Evolutionary conservation across 2,797 vertebrate genomes (phyloP).

Genomic region (Pipistrellus pipistrellus): DNA sequence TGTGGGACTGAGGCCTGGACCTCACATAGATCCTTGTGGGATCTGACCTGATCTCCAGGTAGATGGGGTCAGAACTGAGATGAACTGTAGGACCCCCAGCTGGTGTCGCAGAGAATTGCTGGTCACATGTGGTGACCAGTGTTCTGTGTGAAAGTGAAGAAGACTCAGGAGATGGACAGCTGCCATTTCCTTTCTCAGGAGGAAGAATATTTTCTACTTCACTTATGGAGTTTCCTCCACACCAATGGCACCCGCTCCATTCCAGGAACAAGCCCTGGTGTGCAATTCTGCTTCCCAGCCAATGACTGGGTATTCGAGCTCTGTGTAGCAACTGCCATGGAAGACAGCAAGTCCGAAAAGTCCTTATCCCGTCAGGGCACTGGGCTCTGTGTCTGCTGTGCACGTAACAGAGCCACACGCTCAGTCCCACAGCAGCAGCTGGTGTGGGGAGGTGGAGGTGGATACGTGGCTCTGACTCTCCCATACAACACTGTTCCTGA

Average conservation of each 20-base stretch:
- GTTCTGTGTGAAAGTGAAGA: neutral
- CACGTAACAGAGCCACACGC: accelerated
- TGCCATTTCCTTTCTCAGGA: neutral
- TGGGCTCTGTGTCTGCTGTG: neutral
- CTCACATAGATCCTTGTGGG: neutral
- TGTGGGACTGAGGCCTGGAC: neutral
- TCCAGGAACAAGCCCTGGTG: neutral
- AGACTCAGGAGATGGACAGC: neutral
- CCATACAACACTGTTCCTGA: neutral
- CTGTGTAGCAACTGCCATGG: neutral
- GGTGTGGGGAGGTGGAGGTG: neutral
- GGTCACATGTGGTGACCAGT: neutral
- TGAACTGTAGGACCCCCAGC: neutral
- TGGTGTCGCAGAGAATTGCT: neutral
- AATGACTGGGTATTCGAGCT: neutral
- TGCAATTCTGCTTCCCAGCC: neutral
- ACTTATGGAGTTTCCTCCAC: neutral
- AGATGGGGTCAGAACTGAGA: neutral
- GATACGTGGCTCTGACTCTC: neutral
- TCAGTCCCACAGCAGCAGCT: neutral
- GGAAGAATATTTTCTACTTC: neutral
- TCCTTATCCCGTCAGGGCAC: neutral
- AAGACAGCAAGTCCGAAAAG: neutral
- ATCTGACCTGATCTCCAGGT: neutral
- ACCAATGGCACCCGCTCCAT: accelerated